Evolutionary conservation across 2,113 vertebrate species (phyloP), one percentile per base, ranked within the genome.

Genomic region (Strigops habroptila): DNA sequence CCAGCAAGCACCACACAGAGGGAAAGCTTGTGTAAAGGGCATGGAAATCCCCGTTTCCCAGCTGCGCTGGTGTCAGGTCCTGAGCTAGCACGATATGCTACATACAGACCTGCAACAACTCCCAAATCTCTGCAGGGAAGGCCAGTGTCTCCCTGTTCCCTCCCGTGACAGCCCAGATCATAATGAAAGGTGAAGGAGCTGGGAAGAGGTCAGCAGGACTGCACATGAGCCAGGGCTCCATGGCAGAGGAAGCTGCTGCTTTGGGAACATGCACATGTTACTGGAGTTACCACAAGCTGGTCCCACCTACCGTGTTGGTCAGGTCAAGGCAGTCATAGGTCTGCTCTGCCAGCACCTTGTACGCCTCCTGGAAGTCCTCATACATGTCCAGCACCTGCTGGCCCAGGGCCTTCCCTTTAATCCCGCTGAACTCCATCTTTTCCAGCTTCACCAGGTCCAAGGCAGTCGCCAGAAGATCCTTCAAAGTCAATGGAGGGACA

Each of bases 401-500:
- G 87, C 98, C 98, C 51, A 99, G 97, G 43, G 94, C 80, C 83
- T 98, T 98, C 27, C 99, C 99, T 91, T 91, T 97, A 62, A 98
- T 53, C 3, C 99, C 99, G 3, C 99, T 99, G 49, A 99, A 98
- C 92, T 99, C 99, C 0, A 99, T 46, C 94, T 99, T 99, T 88
- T 98, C 98, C 89, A 99, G 97, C 96, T 98, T 98, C 53, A 98
- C 88, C 92, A 99, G 97, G 82, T 99, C 99, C 95, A 98, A 88
- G 18, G 97, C 97, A 5, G 98, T 99, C 85, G 95, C 71, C 94
- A 99, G 97, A 81, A 99, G 89, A 43, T 97, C 97, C 99, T 99
- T 89, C 9, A 48, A 67, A 68, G 53, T 22, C 73, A 96, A 37
- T 15, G 62, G 62, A 96, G 30, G 80, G 28, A 88, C 51, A 57